Evolutionary conservation across 2,113 vertebrate species (phyloP), one percentile per base, ranked within the genome.

Genomic region (Nothocercus nigrocapillus): DNA sequence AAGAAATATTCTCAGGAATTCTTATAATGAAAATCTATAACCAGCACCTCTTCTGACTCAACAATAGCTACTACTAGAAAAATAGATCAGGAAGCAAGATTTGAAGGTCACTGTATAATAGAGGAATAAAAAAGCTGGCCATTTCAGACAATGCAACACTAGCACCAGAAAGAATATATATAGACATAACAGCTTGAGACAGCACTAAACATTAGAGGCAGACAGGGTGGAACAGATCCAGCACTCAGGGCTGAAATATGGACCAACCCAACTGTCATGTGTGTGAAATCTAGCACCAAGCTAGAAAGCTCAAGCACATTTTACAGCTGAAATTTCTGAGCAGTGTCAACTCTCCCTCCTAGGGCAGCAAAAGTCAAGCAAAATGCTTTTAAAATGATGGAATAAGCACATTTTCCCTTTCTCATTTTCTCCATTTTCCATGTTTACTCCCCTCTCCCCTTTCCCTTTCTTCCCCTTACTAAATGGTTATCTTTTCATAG

Each of bases 31-130:
- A 94, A 94, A 78, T 66, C 64, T 5, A 5, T 54, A 73, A 49
- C 20, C 30, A 0, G 1, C 16, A 68, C 9, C 36, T 81, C 69
- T 67, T 66, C 10, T 0, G 0, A 73, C 9, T 56, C 49, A 69
- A 40, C 69, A 69, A 34, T 6, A 91, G 19, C 45, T 56, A 34
- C n/a, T 77, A 13, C 28, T 17, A 51, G 78, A 69, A 58, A 91
- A 91, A 67, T 32, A 85, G 69, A 59, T 88, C 45, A 53, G 59
- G 86, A 69, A 88, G 54, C 34, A 83, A 85, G 64, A 62, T 36
- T n/a, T 68, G 70, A 68, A 88, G 54, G 30, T 76, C 19, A 24
- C 20, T 32, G 56, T 9, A 7, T 44, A 18, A 73, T 24, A 69
- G 74, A 51, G 28, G 28, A 56, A 56, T 56, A 56, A 53, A 84